A percentile compares a stretch with the other conserved stretches of the same genome.
These are phyloP conservation scores for Odocoileus hemionus DNA, from an alignment of 2,113 vertebrate genomes.

Conservation along the genomic window DNA sequence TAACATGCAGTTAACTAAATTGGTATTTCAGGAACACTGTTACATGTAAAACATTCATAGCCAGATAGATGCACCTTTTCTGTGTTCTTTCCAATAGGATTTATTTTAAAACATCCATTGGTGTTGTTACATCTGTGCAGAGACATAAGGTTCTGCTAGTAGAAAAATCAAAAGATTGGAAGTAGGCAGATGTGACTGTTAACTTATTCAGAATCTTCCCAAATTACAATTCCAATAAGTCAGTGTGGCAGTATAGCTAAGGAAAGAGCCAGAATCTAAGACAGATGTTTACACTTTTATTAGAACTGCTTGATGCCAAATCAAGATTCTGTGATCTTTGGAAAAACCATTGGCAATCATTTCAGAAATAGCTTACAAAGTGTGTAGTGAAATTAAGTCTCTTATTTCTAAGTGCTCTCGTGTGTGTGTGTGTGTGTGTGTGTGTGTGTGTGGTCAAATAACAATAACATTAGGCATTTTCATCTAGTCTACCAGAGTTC, in stretches of 20 bases:
- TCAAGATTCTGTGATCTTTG: background rate
- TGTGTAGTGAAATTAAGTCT: background rate
- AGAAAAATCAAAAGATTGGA: background rate
- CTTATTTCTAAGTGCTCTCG: background rate
- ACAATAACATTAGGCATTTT: background rate
- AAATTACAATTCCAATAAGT: constrained; percentile 8
- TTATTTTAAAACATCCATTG: background rate
- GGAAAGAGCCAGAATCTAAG: constrained; percentile 17
- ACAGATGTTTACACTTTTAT: constrained; percentile 56
- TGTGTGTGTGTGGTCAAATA: background rate
- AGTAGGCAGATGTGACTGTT: constrained; percentile 40
- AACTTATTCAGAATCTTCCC: constrained; percentile 44
- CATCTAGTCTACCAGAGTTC: background rate
- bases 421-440: background rate
- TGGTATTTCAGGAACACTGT: background rate
- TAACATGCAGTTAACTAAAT: background rate
- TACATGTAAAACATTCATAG: background rate
- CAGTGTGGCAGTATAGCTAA: background rate
- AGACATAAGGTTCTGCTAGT: background rate
- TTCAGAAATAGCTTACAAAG: constrained; percentile 40
- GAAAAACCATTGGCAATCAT: background rate
- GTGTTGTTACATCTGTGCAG: background rate
- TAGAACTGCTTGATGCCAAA: constrained; percentile 22
- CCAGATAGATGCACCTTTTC: background rate
- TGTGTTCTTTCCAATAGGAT: background rate